phyloP scores from a whole-genome alignment of 2,113 vertebrate genomes.

The Archilochus colubris region DNA sequence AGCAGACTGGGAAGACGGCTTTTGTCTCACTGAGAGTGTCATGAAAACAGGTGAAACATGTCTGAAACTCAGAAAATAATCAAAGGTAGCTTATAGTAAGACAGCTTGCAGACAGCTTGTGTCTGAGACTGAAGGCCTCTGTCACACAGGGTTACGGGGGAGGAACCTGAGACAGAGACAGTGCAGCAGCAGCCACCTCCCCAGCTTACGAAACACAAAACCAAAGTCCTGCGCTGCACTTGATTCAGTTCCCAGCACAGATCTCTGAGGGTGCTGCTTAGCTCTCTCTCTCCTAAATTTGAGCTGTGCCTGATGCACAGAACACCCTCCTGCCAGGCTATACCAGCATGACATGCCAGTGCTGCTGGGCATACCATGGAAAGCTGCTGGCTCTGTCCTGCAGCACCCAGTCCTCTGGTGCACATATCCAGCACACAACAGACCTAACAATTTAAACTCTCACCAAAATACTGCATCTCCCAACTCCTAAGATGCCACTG shows the following conservation, averaged over 20 bases:
- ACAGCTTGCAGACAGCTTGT: neutral
- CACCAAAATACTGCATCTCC: neutral
- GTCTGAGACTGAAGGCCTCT: neutral
- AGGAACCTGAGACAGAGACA: neutral
- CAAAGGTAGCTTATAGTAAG: neutral
- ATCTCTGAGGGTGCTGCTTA: neutral
- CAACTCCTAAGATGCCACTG: neutral
- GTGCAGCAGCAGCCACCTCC: neutral
- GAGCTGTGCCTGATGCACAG: neutral
- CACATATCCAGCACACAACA: neutral
- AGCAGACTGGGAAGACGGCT: neutral
- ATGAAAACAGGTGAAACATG: neutral
- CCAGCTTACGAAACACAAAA: rapidly evolving
- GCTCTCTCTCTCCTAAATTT: neutral
- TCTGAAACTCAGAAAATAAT: neutral
- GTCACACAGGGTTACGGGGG: neutral
- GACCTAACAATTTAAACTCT: neutral
- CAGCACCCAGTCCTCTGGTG: neutral
- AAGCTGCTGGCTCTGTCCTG: neutral
- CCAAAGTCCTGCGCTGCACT: neutral
- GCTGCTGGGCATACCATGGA: neutral
- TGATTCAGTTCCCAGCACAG: neutral
- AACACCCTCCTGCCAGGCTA: neutral
- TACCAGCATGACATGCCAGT: neutral
- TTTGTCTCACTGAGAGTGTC: neutral